Evolutionary conservation across 2,888 invertebrate species (phyloP), one percentile per base, ranked within the genome.

Genomic region (Brachynemurus nebulosus): DNA sequence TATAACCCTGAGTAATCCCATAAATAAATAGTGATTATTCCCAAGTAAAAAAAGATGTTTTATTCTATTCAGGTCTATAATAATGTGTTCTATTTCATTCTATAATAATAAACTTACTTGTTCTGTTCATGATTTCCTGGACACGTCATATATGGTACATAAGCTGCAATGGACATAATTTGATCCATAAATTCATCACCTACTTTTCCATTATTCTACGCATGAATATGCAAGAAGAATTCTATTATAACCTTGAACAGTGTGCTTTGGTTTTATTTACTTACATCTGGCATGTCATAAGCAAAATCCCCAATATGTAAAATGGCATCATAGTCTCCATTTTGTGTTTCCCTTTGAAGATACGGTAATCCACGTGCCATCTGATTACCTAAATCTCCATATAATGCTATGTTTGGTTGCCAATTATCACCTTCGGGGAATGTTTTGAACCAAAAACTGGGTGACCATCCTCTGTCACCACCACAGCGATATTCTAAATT

Each of bases 151-250:
- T 96, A 96, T 0, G 95, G 93, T 51, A 93, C 70, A 59, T 82
- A 80, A 17, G 86, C 88, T 17, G 95, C 92, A 27, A 95, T 72
- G 1, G 86, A 76, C 66, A 95, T 80, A 47, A 96, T 80, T 70
- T 90, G 86, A 3, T 81, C 72, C 92, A 96, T 91, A 65, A 92
- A 96, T 60, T 81, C 76, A 68, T 96, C 92, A 0, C 96, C 96
- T 18, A 89, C 80, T 46, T 67, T 64, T 1, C 81, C 92, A 58
- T 91, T 71, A 51, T 86, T 71, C 53, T 75, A 51, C 33, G 55
- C 53, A 54, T 49, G 39, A 43, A 48, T 38, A 36, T 30, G 21
- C 12, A 14, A 16, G 12, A 3, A 3, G 11, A 3, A n/a, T 4
- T 30, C 2, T 30, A 30, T 4, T 30, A n/a, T 30, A 2, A 12